Evolutionary conservation across 2,888 invertebrate species (phyloP).

Genomic region (Platycheirus rosarum): DNA sequence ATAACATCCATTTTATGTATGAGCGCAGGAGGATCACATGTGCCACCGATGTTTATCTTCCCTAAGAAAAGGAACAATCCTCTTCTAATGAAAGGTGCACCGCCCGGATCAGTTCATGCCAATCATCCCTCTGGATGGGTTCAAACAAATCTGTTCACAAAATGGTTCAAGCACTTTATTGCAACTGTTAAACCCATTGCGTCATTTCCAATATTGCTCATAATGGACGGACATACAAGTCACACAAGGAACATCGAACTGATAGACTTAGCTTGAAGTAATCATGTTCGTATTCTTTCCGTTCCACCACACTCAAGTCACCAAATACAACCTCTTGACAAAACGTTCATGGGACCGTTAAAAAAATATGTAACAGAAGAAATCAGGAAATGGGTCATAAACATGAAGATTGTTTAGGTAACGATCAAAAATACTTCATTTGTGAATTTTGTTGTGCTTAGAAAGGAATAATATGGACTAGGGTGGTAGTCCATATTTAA

Average conservation of each 20-base stretch:
- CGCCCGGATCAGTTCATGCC: slow-evolving; percentile 34
- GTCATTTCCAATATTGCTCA: slow-evolving; percentile 47
- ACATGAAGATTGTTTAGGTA: no score
- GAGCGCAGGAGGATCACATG: slow-evolving; percentile 54
- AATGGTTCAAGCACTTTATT: slow-evolving; percentile 62
- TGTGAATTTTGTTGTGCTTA: no score
- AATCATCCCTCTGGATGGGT: slow-evolving; percentile 56
- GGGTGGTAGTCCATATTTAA: no score
- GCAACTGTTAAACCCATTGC: slow-evolving; percentile 41
- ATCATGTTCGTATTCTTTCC: slow-evolving; percentile 52
- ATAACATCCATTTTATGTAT: slow-evolving; percentile 47
- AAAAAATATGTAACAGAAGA: slow-evolving; percentile 62
- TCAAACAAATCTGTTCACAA: slow-evolving; percentile 11
- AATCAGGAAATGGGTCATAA: slow-evolving; percentile 44
- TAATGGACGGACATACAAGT: slow-evolving; percentile 63
- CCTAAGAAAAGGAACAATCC: slow-evolving; percentile 51
- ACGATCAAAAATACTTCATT: no score
- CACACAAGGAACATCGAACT: slow-evolving; percentile 56
- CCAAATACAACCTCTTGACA: slow-evolving; percentile 64
- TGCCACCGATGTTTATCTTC: slow-evolving; percentile 50
- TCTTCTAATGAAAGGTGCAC: slow-evolving; percentile 47
- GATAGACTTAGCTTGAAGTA: slow-evolving; percentile 39
- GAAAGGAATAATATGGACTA: no score
- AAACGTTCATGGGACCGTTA: slow-evolving; percentile 58
- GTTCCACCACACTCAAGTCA: slow-evolving; percentile 62